Percentiles rank a stretch among this genome's conserved stretches.
These are phyloP conservation scores for Musca domestica DNA, from an alignment of 1,140 invertebrate genomes.

Conservation along the genomic window DNA sequence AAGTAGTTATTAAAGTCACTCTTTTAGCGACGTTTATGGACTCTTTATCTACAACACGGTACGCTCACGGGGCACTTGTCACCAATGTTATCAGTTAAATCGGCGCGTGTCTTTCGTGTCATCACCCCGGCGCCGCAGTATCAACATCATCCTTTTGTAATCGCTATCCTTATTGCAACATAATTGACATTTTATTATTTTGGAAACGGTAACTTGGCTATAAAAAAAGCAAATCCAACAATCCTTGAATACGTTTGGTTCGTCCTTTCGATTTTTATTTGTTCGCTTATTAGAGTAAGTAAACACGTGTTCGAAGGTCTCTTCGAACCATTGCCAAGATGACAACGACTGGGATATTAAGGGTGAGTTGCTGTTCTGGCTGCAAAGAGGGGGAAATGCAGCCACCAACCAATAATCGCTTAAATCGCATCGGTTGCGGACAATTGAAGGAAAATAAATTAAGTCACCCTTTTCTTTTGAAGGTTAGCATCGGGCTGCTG, in stretches of 20 bases:
- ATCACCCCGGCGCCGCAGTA: too few relatives aligned
- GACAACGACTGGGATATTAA: not conserved
- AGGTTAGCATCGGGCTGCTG: not conserved
- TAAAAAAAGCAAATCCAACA: not conserved
- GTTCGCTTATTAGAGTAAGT: constrained; percentile 5
- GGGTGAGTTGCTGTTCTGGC: not conserved
- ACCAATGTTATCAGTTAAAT: too few relatives aligned
- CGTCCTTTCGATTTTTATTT: not conserved
- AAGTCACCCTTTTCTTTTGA: constrained; percentile 39
- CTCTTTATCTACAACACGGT: too few relatives aligned
- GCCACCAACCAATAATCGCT: constrained; percentile 5
- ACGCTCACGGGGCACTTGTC: too few relatives aligned
- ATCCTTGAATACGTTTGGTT: not conserved
- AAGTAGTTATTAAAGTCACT: too few relatives aligned
- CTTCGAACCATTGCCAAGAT: not conserved
- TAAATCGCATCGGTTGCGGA: constrained; percentile 33
- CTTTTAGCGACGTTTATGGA: too few relatives aligned
- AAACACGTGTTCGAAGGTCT: constrained; percentile 24
- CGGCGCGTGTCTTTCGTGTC: too few relatives aligned
- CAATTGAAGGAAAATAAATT: constrained; percentile 34
- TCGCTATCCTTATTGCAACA: not conserved
- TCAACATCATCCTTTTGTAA: not conserved
- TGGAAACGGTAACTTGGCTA: not conserved
- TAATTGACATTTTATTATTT: constrained; percentile 19
- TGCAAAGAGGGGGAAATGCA: not conserved